Base-by-base conservation (phyloP, 2,888 invertebrate species). In the Leucophenga montana region DNA sequence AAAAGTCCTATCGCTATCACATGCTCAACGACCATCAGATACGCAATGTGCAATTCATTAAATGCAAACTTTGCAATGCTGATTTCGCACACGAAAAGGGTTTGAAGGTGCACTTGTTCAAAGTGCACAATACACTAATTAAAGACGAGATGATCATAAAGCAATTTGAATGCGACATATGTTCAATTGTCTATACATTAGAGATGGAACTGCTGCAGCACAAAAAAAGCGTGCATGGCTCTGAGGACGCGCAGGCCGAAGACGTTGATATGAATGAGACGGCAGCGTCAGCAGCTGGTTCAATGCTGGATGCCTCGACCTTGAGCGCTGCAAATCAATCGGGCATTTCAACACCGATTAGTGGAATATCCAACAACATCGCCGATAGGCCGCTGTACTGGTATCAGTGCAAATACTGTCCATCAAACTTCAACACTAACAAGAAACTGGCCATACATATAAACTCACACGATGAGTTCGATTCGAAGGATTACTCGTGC, bases 71-170 rank as follows among this genome's bases (percentile, higher is more conserved):
- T 1, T 89, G 89, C 75, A 87, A 88, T 53, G 88, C 89, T 0
- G 89, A 89, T 89, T 89, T 46, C 39, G 88, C 88, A n/a, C 88
- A 89, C 71, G 88, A 89, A 71, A 89, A 89, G 78, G 89, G 89
- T 0, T 76, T 89, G 0, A 89, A 88, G 74, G 88, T 89, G 71
- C 89, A 89, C 72, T 85, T 89, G 80, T 88, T 88, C 64, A 88
- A 88, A 73, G 85, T 88, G 71, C 89, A 89, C 73, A 87, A 87
- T 1, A 85, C 86, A 8, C 74, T 87, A 68, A 77, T 88, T 0
- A 86, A 86, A 74, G 86, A 87, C 61, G 88, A 87, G 64, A 87
- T 87, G 85, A 87, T 85, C 39, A 75, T 86, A 9, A 87, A 88
- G 70, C 87, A 88, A 71, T 89, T 83, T 71, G 89, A 89, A 73